These are phyloP conservation scores for Nothocercus julius DNA, from an alignment of 2,113 vertebrate species.

Conservation along the genomic window DNA sequence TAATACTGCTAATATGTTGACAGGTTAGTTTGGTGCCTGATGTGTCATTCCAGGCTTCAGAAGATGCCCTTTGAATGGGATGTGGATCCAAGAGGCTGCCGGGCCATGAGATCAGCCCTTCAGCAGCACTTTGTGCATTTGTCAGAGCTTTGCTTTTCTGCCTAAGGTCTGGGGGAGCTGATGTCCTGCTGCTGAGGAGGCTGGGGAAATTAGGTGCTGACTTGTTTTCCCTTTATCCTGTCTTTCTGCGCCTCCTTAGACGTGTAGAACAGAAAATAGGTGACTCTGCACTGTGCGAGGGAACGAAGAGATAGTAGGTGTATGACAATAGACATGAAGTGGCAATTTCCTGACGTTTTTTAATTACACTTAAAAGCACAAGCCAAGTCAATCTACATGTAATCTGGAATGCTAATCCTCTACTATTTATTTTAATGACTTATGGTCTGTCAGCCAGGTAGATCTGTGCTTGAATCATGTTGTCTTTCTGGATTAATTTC, in stretches of 20 bases:
- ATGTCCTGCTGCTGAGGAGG: background rate
- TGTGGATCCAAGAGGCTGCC: background rate
- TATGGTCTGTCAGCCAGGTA: background rate
- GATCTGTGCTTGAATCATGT: background rate
- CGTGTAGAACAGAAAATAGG: background rate
- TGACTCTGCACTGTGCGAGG: background rate
- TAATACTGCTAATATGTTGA: background rate
- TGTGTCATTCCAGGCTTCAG: background rate
- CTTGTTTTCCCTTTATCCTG: background rate
- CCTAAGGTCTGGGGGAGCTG: background rate
- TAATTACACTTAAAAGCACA: background rate
- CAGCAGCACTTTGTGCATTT: accelerated
- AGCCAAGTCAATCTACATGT: background rate
- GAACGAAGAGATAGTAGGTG: background rate
- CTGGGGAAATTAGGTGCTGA: background rate
- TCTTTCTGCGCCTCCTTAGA: background rate
- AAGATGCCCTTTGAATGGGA: accelerated
- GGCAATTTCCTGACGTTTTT: background rate
- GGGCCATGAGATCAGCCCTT: background rate
- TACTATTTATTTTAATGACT: background rate
- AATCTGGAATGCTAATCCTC: background rate
- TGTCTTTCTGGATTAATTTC: background rate
- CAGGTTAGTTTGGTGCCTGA: accelerated
- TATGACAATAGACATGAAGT: background rate
- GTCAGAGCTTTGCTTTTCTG: background rate